Base-by-base conservation (phyloP, 2,113 vertebrate genomes). In the Urocitellus parryii region DNA sequence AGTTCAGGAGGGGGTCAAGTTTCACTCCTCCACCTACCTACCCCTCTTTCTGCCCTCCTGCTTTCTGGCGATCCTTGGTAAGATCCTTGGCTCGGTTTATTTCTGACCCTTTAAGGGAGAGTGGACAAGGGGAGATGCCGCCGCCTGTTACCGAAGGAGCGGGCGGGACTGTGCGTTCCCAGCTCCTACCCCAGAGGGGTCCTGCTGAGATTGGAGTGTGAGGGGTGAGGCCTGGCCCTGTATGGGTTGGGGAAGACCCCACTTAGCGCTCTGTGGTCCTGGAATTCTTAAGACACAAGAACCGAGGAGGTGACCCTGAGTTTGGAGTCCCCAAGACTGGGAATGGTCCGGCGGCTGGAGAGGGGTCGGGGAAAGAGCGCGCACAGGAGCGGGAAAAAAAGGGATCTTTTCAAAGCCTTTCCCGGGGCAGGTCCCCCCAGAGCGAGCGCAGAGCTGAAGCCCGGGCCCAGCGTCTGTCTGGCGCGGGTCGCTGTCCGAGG, bases 401-500 rank as follows among this genome's bases (percentile, higher is more conserved):
- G 53, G n/a, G 32, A 20, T 93, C 58, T 77, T 88, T 51, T 73
- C 81, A 9, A 58, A 83, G 51, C 39, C 48, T 61, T n/a, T 56
- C 76, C 5, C 48, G 48, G 48, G 48, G 48, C 48, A 5, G 34
- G 14, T 25, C 17, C 37, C 45, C 67, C 14, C n/a, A n/a, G n/a
- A 73, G 4, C 14, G 32, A 73, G 4, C 34, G 25, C 14, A 0
- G n/a, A 3, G 20, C 1, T 0, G 29, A 13, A 8, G 1, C 61
- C 8, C 24, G 0, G 13, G 20, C 11, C 53, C 51, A 1, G 0
- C 2, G 0, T 3, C 12, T 14, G 9, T 32, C 0, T 0, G 1
- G 70, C 2, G 34, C 7, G 0, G 2, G 82, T 29, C 12, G n/a
- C 96, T 98, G 88, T 98, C 97, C 85, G 11, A 45, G 90, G 97